Conservation (phyloP, 2,113 vertebrate species). For the Phrynocephalus versicolor region DNA sequence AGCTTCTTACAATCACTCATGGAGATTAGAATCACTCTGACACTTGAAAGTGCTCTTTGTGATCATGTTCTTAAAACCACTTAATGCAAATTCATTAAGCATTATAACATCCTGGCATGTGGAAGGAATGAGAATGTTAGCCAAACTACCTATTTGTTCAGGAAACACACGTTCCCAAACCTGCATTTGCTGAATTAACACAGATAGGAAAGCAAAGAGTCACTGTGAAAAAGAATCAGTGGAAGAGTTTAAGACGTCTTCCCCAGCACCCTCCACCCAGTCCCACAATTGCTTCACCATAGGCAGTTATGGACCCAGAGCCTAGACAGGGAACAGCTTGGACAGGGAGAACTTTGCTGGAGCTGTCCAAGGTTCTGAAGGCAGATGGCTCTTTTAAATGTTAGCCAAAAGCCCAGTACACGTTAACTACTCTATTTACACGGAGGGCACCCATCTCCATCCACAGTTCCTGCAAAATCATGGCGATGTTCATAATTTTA, state of each 20-base stretch:
- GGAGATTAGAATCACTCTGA: not conserved
- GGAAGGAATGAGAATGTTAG: not conserved
- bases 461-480: no score
- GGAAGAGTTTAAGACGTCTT: no score
- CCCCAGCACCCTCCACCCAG: not conserved
- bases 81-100: not conserved
- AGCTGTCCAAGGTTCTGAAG: no score
- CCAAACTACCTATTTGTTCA: not conserved
- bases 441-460: no score
- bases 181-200: not conserved
- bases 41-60: not conserved
- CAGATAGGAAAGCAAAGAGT: no score
- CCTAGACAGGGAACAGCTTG: not conserved
- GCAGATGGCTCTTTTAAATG: no score
- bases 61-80: not conserved
- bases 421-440: no score
- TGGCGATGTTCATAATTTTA: no score
- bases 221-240: not conserved
- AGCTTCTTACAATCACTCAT: not conserved
- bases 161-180: not conserved
- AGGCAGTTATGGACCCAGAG: not conserved
- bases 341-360: no score
- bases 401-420: no score
- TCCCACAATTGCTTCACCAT: not conserved
- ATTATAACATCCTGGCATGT: not conserved